Conservation (phyloP, 2,113 vertebrate genomes). For the Mus pahari region DNA sequence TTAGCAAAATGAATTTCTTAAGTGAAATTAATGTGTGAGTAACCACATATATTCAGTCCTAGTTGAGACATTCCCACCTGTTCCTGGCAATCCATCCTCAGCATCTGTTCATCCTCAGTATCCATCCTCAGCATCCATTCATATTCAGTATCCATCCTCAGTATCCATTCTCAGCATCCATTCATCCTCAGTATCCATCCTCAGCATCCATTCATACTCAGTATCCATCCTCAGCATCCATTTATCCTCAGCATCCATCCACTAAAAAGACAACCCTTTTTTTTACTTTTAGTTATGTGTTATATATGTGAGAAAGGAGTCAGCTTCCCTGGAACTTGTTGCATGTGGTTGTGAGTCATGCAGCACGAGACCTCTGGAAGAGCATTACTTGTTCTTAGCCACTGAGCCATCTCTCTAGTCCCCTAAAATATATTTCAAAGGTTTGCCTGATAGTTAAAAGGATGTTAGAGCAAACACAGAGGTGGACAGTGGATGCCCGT, state of each 20-base stretch:
- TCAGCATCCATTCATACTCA: neutral
- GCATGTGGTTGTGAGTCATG: neutral
- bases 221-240: neutral
- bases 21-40: neutral
- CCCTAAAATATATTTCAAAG: neutral
- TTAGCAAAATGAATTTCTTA: slow-evolving; percentile 15
- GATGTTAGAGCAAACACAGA: neutral
- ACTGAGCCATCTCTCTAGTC: neutral
- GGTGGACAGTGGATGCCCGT: neutral
- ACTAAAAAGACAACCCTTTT: too few species aligned
- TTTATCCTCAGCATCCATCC: neutral
- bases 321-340: neutral
- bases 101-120: neutral
- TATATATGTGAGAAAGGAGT: neutral
- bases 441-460: neutral
- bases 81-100: neutral
- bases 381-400: neutral
- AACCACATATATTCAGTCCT: neutral
- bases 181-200: neutral
- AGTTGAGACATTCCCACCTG: neutral
- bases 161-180: neutral
- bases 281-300: neutral
- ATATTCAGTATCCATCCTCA: neutral
- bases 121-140: neutral
- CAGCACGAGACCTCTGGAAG: neutral